Evolutionary conservation across 2,888 invertebrate genomes (phyloP), one percentile per base, ranked within the genome.

Genomic region (Schizotus pectinicornis): DNA sequence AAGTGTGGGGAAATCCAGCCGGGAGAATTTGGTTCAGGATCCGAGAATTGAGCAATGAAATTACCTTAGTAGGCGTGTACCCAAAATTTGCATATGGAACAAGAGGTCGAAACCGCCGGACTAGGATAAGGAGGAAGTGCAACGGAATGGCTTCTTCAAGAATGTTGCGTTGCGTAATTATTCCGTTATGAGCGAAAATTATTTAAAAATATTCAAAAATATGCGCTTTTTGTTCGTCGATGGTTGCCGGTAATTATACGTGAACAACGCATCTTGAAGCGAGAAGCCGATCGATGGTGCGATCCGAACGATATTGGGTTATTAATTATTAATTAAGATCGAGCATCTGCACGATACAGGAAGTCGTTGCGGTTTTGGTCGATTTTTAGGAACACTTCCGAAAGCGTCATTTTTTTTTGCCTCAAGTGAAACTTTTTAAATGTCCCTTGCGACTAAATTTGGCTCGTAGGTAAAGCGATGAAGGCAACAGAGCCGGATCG

Each of bases 311-410:
- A n/a, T 39, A 38, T 56, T 56, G 50, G 30, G 31, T 51, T 50
- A 56, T 41, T 55, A 31, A 49, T 55, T 32, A 50, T 33, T 56
- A 49, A 55, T 49, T 42, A 56, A 43, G 50, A 45, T 56, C 45
- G 22, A 22, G 34, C 56, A 56, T 56, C 51, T 56, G 56, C 56
- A 43, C 37, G 36, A n/a, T n/a, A 41, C 55, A 48, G 55, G 55
- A 42, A 48, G 48, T 12, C 32, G 36, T 30, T 36, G 7, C 13
- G 32, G n/a, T 37, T 41, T 45, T 34, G 37, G 34, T 45, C 12
- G n/a, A 7, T 38, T 7, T 12, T 11, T 2, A 13, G 46, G 12
- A 9, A 11, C 6, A 3, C 11, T 35, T 3, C 36, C 36, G 3
- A 35, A n/a, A n/a, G n/a, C n/a, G n/a, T n/a, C n/a, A n/a, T n/a